A percentile compares a stretch with the other conserved stretches of the same genome.
These are phyloP conservation scores for Pseudomyrmex cubaensis DNA, from an alignment of 1,140 invertebrate species.

Conservation along the genomic window DNA sequence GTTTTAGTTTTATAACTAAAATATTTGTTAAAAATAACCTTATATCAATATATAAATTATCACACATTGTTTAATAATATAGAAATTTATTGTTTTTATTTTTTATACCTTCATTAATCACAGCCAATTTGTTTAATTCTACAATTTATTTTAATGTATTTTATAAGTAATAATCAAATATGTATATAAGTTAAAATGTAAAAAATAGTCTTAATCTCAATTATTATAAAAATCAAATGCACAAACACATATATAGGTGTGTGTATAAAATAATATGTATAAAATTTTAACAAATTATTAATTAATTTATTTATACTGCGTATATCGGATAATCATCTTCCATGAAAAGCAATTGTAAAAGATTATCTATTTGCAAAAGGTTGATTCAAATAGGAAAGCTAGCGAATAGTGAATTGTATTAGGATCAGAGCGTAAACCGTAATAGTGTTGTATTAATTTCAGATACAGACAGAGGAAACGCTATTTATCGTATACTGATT, in stretches of 20 bases:
- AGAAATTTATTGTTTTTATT: neutral
- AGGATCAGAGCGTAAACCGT: slow-evolving; percentile 11
- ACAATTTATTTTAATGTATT: slow-evolving; percentile 7
- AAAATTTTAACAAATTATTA: neutral
- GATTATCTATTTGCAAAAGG: neutral
- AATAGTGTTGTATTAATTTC: slow-evolving; percentile 5
- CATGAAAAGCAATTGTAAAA: neutral
- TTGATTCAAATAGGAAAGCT: slow-evolving; percentile 10
- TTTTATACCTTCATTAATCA: slow-evolving; percentile 1
- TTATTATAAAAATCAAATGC: neutral
- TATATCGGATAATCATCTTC: neutral
- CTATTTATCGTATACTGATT: slow-evolving; percentile 29
- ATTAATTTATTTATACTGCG: neutral
- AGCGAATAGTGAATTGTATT: slow-evolving; percentile 15
- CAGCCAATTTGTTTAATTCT: slow-evolving; percentile 26
- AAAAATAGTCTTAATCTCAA: neutral
- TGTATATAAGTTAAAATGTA: neutral
- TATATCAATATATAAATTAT: neutral
- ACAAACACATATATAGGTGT: neutral
- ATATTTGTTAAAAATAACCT: neutral
- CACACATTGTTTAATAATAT: neutral
- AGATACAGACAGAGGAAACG: neutral
- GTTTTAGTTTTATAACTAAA: neutral
- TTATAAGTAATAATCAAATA: neutral
- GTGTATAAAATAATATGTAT: neutral